Evolutionary conservation across 2,113 vertebrate species (phyloP), one percentile per base, ranked within the genome.

Genomic region (Ranitomeya imitator): DNA sequence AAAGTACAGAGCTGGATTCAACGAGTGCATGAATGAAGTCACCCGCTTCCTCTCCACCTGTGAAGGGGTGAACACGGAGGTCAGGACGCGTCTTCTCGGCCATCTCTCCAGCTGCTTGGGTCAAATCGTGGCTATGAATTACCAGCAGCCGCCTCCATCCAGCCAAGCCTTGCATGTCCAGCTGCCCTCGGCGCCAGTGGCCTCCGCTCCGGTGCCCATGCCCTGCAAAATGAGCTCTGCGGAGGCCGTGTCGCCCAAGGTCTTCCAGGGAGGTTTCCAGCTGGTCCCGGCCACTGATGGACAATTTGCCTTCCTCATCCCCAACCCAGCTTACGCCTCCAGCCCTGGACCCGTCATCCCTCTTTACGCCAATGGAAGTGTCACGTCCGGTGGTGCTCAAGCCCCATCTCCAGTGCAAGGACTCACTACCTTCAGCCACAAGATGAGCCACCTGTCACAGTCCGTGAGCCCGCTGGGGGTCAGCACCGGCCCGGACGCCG

Each of bases 1-100:
- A 92, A 97, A 97, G 91, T 97, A 97, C 92, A 94, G 97, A 26
- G 96, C 97, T 0, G 97, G 97, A 90, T 98, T 99, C 94, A 96
- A 95, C 91, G 96, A 98, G 90, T 97, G 97, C 92, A 97, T 97
- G 95, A 97, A 96, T 71, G 96, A 97, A 92, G 96, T 95, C 90
- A 96, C 96, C 0, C 95, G 96, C 61, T 97, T 98, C 93, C 92
- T 97, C 78, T 96, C 97, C 55, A 95, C 95, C 89, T 97, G 96
- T n/a, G 97, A 97, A 87, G 96, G 96, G 21, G 95, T 97, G 79
- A 97, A 96, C 90, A 88, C 95, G 0, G 96, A 98, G 51, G 95
- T 97, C 74, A 94, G 96, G 0, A 95, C 95, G 3, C 92, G 96
- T 71, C 96, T 97, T 15, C 95, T 97, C 52, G 93, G 92, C 85